Base-by-base conservation (phyloP, 2,888 invertebrate genomes). In the Lepidocyrtinus sp. region DNA sequence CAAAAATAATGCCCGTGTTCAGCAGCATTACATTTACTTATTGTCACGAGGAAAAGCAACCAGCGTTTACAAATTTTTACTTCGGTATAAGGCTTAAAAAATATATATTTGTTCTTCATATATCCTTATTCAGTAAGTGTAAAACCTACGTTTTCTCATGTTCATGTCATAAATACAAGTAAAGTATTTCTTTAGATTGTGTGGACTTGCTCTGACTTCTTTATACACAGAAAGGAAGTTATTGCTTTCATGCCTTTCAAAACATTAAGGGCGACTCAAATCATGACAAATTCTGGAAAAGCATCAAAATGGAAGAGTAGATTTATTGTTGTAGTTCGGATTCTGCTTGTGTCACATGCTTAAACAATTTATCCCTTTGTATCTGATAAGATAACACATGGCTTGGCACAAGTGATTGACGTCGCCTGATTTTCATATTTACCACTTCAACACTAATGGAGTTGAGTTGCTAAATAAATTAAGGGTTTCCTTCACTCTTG, bases 11-110 rank as follows among this genome's bases (percentile, higher is more conserved):
- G 62, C 62, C 36, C 62, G 46, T 45, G 45, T 64, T 45, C 70
- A 45, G 55, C 22, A 61, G 61, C 68, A 75, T 69, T 63, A 75
- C 45, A 69, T 68, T 75, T 69, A 75, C 69, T 50, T 71, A 55
- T 61, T 36, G 61, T 61, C 70, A 36, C 22, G 17, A 59, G n/a
- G n/a, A n/a, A n/a, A n/a, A n/a, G 15, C 2, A 59, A 15, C 50
- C 19, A 59, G 9, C 17, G 24, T 9, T n/a, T 69, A 22, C 22
- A 62, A 26, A 59, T 50, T 69, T 69, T 61, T 5, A 17, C 75
- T 45, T 25, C 25, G 69, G 62, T 15, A n/a, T n/a, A n/a, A n/a
- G n/a, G n/a, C n/a, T n/a, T n/a, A n/a, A n/a, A n/a, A n/a, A n/a
- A n/a, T n/a, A n/a, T n/a, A n/a, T n/a, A n/a, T n/a, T n/a, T n/a